Base-by-base conservation (phyloP, 2,113 vertebrate species). In the Paracanthobrama guichenoti region DNA sequence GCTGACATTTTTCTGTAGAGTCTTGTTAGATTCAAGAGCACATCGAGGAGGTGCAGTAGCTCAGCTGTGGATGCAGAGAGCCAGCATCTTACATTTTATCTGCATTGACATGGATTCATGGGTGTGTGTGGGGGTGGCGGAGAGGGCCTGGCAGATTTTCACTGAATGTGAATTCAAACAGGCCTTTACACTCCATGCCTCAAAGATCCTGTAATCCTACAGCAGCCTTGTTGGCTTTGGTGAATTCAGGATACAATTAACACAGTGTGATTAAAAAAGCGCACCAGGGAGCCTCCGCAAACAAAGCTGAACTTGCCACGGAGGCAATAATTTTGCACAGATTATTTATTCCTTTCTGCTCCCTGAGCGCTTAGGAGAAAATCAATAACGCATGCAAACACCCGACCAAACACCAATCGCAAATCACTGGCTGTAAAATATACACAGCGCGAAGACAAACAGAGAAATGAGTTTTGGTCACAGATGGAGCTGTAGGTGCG, bases 341-440 rank as follows among this genome's bases (percentile, higher is more conserved):
- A 91, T 93, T 92, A 93, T 94, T 93, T 92, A 81, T 86, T 86
- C 84, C 60, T 77, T 78, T 53, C 79, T 90, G 87, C 86, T 87
- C 89, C 81, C 81, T 79, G 66, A 90, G 89, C 88, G 85, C 87
- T 91, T 88, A 84, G 90, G 28, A 86, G 87, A 89, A 82, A 93
- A 92, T 93, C 92, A 91, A 93, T 93, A 92, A 93, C 89, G 90
- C 76, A 87, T 84, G 89, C 91, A 93, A 92, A 93, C 88, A 92
- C 91, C 89, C 87, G 86, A 91, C 88, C 86, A 92, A 91, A 92
- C 87, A 91, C 39, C 85, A 90, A 90, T 90, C 87, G 82, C 60
- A 89, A 92, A 91, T 85, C 84, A 66, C 86, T 86, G 71, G 76
- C 84, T 82, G 89, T 89, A 89, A 90, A 92, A 90, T 77, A 86